A percentile compares a stretch with the other conserved stretches of the same genome.
These are phyloP conservation scores for Leptinotarsa texana DNA, from an alignment of 1,140 invertebrate genomes.

Conservation along the genomic window DNA sequence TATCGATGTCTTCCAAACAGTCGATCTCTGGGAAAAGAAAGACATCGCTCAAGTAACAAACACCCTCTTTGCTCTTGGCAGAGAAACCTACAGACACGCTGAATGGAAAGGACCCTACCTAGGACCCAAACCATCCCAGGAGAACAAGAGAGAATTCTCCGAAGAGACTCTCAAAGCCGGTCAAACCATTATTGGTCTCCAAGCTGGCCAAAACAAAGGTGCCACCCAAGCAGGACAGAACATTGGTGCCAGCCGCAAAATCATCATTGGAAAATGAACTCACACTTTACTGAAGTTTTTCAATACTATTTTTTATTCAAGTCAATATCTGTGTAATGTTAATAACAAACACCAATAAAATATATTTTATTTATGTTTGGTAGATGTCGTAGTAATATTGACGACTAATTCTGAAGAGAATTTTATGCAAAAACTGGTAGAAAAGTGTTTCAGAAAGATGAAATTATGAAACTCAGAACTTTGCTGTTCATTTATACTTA, in stretches of 20 bases:
- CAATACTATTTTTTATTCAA: not conserved
- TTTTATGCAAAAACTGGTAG: too few relatives aligned
- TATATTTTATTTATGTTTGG: not conserved
- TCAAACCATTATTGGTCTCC: constrained; percentile 87
- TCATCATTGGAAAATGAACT: constrained; percentile 83
- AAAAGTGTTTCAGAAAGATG: too few relatives aligned
- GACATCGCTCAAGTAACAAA: constrained; percentile 92
- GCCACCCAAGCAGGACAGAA: constrained; percentile 91
- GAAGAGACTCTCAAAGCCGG: constrained; percentile 91
- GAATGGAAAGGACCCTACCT: constrained; percentile 88
- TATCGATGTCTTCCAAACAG: constrained; percentile 94
- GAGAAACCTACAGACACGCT: constrained; percentile 87
- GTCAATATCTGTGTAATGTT: not conserved
- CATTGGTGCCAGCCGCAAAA: constrained; percentile 89
- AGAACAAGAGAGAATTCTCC: constrained; percentile 88
- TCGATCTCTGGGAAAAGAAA: constrained; percentile 93
- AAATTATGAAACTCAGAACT: too few relatives aligned
- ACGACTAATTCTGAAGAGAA: too few relatives aligned
- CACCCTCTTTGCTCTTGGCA: constrained; percentile 89
- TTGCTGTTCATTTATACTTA: too few relatives aligned
- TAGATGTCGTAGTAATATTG: too few relatives aligned
- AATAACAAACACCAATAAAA: not conserved
- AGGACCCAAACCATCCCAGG: constrained; percentile 88
- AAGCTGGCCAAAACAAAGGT: constrained; percentile 95
- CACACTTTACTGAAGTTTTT: not conserved